Evolutionary conservation across 2,113 vertebrate genomes (phyloP), one percentile per base, ranked within the genome.

Genomic region (Passer montanus): DNA sequence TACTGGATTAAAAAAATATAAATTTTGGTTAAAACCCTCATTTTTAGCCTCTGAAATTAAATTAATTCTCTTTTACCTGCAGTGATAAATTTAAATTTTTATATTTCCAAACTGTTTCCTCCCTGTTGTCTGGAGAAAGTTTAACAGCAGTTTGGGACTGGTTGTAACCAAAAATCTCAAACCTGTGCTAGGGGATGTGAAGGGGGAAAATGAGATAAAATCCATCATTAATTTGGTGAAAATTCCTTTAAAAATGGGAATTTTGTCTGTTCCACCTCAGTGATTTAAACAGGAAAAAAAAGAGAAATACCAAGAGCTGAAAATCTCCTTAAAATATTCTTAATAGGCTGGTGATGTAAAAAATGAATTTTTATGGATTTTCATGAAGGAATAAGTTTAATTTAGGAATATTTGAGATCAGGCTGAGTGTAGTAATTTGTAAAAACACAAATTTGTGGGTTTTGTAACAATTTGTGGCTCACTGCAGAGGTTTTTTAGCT

Each of bases 1-100:
- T 73, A 1, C 18, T 33, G 47, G 7, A 43, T 37, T 1, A 1
- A 35, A 63, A 62, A 37, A 35, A 9, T 13, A 4, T 1, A 22
- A 39, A 64, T 74, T 24, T 73, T 12, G 19, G 2, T 8, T 35
- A 64, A 72, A 58, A 13, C 1, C 6, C 6, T 4, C 0, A 6
- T 66, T 70, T 62, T 90, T 14, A 74, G 13, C 27, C 20, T 63
- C 53, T 79, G 52, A 20, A 79, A 50, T 86, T 1, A 1, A 26
- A n/a, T 46, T 7, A 0, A 1, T 63, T 37, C 19, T 24, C 13
- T 58, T 66, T 35, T 7, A 13, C 5, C n/a, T 76, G 52, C 70
- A 35, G 31, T 14, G 37, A 4, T 12, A 9, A 56, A 56, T 56
- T 13, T 28, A 37, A 50, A 43, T 47, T 37, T 37, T 47, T 15